Evolutionary conservation across 2,888 invertebrate genomes (phyloP), one percentile per base, ranked within the genome.

Genomic region (Aphelenchoides bicaudatus): DNA sequence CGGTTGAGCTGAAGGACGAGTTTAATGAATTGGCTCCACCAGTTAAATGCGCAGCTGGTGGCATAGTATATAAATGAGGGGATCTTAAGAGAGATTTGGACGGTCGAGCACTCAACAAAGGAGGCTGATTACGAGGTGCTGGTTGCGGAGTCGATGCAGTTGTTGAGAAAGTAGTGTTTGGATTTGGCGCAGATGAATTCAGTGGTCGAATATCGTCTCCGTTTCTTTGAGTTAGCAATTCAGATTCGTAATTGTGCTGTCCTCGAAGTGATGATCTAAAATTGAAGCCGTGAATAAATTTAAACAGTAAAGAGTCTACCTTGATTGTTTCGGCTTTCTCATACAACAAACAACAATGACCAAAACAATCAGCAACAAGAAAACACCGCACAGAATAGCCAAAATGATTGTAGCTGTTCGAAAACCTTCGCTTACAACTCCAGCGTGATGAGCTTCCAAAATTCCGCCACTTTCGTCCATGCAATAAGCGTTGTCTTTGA

Each of bases 401-500:
- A 74, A 59, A 46, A 72, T 62, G 39, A 74, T 69, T 8, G 72
- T 68, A 27, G 70, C 66, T 4, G 69, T 70, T 53, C 66, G 61
- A 59, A 62, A 74, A 30, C 61, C 62, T 21, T 56, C 62, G 52
- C 67, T 67, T 13, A 74, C 74, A 23, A 70, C 61, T n/a, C 63
- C 66, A 19, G 52, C 69, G 21, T 63, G 49, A 27, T 52, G 38
- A 5, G 61, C 34, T 43, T 67, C 56, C 16, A 67, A 28, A n/a
- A 66, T 57, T 6, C 66, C 66, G 38, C 66, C 66, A 5, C 39
- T 47, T 30, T 70, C 66, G 39, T 66, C 69, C 25, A 63, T 67
- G 54, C 74, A 73, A 39, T 70, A 71, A 31, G 73, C 67, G 8
- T 58, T 59, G 13, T 76, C 72, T 31, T 65, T 52, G 55, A 74